Evolutionary conservation across 2,113 vertebrate genomes (phyloP), one percentile per base, ranked within the genome.

Genomic region (Scomber scombrus): DNA sequence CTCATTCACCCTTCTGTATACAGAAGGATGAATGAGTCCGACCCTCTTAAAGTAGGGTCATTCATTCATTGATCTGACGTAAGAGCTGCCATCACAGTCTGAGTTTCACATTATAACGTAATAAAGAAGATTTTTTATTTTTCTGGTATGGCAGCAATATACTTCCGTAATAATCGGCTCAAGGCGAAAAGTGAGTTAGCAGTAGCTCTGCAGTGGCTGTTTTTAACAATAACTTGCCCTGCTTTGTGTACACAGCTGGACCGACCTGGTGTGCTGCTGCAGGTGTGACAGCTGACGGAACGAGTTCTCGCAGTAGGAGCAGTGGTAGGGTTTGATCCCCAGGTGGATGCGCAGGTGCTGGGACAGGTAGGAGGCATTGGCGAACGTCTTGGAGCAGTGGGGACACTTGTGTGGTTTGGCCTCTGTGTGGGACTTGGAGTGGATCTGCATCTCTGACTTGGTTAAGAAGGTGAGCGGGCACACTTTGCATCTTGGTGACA

Each of bases 381-480:
- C 98, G 84, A 99, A 99, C 52, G 97, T 98, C 95, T 98, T 99
- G 92, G 98, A 98, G 94, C 98, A 99, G 90, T 99, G 98, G 74
- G 98, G 98, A 95, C 98, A 99, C 95, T 99, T 99, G 95, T 99
- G 98, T 34, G 98, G 96, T 95, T 99, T 99, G 95, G 97, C 97
- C 96, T 99, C 98, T 21, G 98, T 99, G 92, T 99, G 98, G 78
- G 98, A 98, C 95, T 99, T 99, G 80, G 96, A 98, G 96, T 99
- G 98, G 91, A 99, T 97, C 95, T 99, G 98, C 98, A 99, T 99
- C 94, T 99, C 98, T 46, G 98, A 99, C 96, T 99, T 99, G 77
- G 97, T 97, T 93, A 98, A 95, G 95, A 99, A 99, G 85, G 97
- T 99, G 93, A 99, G 96, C 16, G 98, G 98, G 94, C 98, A 99